These are phyloP conservation scores for Fistularia commersonii DNA, from an alignment of 2,797 vertebrate species.

Conservation along the genomic window DNA sequence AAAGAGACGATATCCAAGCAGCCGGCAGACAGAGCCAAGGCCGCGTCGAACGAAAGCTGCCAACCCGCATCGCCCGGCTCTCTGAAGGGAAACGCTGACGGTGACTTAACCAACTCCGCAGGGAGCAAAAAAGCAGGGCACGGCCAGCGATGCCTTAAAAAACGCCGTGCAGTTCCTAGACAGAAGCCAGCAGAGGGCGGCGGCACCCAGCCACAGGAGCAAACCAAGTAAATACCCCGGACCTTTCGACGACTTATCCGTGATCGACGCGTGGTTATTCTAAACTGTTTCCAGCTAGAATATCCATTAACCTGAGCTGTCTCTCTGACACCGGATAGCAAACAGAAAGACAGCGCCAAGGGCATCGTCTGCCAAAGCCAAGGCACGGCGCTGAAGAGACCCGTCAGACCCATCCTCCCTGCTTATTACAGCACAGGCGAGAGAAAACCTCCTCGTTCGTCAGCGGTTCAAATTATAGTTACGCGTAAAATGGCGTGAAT, in stretches of 20 bases:
- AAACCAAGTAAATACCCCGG: constrained; percentile 23
- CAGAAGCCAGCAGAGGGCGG: constrained; percentile 57
- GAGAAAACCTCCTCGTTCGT: not conserved
- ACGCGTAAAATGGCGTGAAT: not conserved
- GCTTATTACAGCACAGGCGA: constrained; percentile 57
- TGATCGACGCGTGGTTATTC: too few relatives aligned
- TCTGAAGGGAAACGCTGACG: constrained; percentile 13
- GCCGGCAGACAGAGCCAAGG: constrained; percentile 10
- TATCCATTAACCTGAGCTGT: not conserved
- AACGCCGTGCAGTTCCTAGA: constrained; percentile 14
- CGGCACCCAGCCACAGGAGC: constrained; percentile 34
- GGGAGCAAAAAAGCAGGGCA: constrained; percentile 17
- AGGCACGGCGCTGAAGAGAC: constrained; percentile 45
- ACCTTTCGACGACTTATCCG: not conserved
- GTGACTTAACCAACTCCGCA: constrained; percentile 9
- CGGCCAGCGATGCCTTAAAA: constrained; percentile 4
- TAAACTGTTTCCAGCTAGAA: too few relatives aligned
- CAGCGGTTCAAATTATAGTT: not conserved
- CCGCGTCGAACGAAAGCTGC: constrained; percentile 22
- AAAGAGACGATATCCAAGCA: constrained; percentile 31
- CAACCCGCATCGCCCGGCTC: constrained; percentile 2
- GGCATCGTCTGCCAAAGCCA: constrained; percentile 8
- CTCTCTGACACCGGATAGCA: constrained; percentile 26
- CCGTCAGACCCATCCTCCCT: constrained; percentile 67
- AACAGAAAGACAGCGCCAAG: constrained; percentile 21